Base-by-base conservation (phyloP, 2,113 vertebrate species). In the Oenanthe oenanthe region DNA sequence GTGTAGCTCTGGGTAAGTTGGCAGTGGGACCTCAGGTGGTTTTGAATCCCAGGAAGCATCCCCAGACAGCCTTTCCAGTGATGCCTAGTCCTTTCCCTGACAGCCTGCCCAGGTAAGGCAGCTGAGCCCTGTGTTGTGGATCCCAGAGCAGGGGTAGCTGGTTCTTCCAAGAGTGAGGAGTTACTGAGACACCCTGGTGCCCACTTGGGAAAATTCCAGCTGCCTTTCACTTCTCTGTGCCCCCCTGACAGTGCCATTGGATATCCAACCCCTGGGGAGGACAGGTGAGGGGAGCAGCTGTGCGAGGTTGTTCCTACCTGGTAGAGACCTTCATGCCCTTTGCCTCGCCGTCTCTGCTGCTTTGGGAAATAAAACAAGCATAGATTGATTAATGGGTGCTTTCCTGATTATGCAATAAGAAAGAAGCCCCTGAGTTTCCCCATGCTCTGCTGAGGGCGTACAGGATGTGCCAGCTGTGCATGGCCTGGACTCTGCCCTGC, bases 331-430 rank as follows among this genome's bases (percentile, higher is more conserved):
- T 98, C 98, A 0, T 96, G 97, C 16, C 97, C 98, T 95, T 98
- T 98, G 85, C 96, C 98, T 95, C 98, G 97, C 40, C 97, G 97
- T 56, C 97, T 96, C 95, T 98, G 98, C 62, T 97, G 97, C 63
- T 95, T 80, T 29, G 43, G 32, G 88, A 57, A 84, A 40, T 18
- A 61, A 94, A 71, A 82, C 6, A 73, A 58, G 29, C 24, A 4
- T 0, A 31, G 32, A 45, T 93, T 45, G 34, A 60, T 96, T 62
- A 95, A 72, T 28, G 83, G 43, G 22, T 63, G 71, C 25, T n/a
- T 71, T 76, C 56, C 34, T 3, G 5, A 4, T 81, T 8, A 32
- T 5, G 10, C n/a, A 14, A 34, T 89, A 84, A 47, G 36, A 60
- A 72, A 79, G 74, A 75, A 93, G 48, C 12, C 53, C 34, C 47